Conservation (phyloP, 2,797 vertebrate species). For the Ataeniobius toweri region DNA sequence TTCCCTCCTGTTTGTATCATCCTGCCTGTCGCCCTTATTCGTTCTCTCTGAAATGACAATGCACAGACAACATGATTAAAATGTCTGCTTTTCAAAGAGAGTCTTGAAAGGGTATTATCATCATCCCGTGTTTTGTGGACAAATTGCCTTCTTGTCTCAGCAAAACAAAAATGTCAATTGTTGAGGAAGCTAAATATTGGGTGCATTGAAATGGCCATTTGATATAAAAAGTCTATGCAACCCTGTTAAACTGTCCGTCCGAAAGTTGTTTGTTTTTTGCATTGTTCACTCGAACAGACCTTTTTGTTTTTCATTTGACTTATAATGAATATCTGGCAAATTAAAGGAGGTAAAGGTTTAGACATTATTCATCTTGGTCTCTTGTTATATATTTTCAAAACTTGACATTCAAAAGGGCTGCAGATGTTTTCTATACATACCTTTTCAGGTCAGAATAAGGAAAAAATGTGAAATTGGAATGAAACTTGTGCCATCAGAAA, state of each 20-base stretch:
- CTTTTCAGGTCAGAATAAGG: no score
- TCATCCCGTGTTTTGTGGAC: constrained; percentile 12
- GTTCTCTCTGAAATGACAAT: constrained; percentile 73
- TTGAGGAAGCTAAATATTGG: background rate
- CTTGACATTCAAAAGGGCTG: no score
- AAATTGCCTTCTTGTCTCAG: constrained; percentile 16
- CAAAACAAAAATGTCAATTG: background rate
- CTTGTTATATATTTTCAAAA: no score
- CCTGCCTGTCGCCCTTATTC: constrained; percentile 74
- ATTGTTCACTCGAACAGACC: no score
- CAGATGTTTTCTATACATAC: no score
- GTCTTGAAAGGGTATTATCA: constrained; percentile 20
- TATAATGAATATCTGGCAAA: no score
- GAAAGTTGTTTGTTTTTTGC: no score
- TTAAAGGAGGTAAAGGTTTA: no score
- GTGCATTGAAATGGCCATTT: background rate
- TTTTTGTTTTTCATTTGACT: no score
- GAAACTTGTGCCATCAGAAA: no score
- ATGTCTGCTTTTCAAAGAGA: constrained; percentile 19
- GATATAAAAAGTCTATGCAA: background rate
- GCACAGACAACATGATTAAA: constrained; percentile 28
- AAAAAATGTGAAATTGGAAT: no score
- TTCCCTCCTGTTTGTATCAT: constrained; percentile 65
- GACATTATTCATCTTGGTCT: no score
- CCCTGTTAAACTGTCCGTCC: background rate